Conservation (phyloP, 2,113 vertebrate genomes). For the Micromys minutus region DNA sequence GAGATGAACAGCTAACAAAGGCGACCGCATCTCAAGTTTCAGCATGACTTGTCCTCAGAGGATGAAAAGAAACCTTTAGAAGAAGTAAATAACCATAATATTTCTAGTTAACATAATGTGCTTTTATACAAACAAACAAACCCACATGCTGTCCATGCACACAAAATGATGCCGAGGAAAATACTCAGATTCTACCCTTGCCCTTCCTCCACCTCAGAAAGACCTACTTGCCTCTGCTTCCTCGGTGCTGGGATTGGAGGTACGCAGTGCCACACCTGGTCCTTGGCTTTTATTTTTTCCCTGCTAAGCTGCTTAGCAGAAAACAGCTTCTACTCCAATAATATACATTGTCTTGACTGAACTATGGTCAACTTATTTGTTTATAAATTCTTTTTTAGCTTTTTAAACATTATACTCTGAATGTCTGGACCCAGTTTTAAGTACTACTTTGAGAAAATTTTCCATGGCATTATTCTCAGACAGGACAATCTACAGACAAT, state of each 20-base stretch:
- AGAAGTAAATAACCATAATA: not conserved
- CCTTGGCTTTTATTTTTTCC: not conserved
- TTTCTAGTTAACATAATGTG: not conserved
- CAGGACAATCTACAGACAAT: too few species aligned
- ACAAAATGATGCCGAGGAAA: not conserved
- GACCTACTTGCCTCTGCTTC: not conserved
- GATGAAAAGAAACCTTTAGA: not conserved
- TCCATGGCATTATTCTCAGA: not conserved
- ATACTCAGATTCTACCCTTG: not conserved
- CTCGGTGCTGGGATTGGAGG: not conserved
- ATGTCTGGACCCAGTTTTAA: not conserved
- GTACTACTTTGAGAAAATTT: not conserved
- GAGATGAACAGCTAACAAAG: not conserved
- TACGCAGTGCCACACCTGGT: not conserved
- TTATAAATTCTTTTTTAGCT: not conserved
- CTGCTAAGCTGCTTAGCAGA: constrained; percentile 3
- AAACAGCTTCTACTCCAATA: not conserved
- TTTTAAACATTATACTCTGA: constrained; percentile 26
- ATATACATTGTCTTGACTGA: not conserved
- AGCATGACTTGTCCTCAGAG: not conserved
- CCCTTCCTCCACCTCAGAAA: not conserved
- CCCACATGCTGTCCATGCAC: not conserved
- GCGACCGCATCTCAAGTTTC: not conserved
- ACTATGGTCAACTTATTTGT: not conserved
- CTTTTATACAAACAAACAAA: not conserved